A percentile compares a stretch with the other conserved stretches of the same genome.
Evolutionary conservation across 2,888 invertebrate genomes (phyloP).

Genomic region (Tiphia femorata): DNA sequence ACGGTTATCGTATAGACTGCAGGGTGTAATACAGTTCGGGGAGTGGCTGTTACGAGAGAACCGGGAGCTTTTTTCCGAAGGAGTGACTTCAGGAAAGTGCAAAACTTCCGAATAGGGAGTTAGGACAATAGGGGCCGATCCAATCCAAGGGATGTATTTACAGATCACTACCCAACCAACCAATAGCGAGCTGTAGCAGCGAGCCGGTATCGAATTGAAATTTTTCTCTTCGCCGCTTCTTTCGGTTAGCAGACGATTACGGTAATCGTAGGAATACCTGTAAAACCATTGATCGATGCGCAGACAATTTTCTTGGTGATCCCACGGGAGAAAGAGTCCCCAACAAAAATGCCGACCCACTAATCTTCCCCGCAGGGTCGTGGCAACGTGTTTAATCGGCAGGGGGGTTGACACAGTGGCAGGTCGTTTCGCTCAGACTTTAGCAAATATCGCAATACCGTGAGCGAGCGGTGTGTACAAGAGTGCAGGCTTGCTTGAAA

Average conservation of each 20-base stretch:
- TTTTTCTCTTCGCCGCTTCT: slow-evolving; percentile 37
- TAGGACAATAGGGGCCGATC: slow-evolving; percentile 53
- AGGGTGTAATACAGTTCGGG: slow-evolving; percentile 26
- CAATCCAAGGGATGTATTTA: slow-evolving; percentile 59
- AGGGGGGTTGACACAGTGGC: slow-evolving; percentile 29
- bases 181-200: slow-evolving; percentile 46
- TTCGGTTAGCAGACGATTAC: background rate
- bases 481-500: slow-evolving; percentile 44
- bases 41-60: slow-evolving; percentile 41
- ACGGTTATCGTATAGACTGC: no score
- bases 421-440: slow-evolving; percentile 39
- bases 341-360: slow-evolving; percentile 2
- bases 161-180: slow-evolving; percentile 55
- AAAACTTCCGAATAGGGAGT: slow-evolving; percentile 49
- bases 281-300: slow-evolving; percentile 2
- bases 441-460: slow-evolving; percentile 38
- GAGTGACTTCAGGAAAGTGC: slow-evolving; percentile 50
- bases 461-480: slow-evolving; percentile 39
- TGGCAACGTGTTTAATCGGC: slow-evolving; percentile 33
- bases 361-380: slow-evolving; percentile 14
- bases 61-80: slow-evolving; percentile 40
- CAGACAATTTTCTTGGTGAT: no score
- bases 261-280: slow-evolving; percentile 1
- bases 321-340: background rate
- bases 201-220: slow-evolving; percentile 60